Evolutionary conservation across 35 echinoderm and acorn worm genomes (phyloP).

Genomic region (Chiridota heheva): DNA sequence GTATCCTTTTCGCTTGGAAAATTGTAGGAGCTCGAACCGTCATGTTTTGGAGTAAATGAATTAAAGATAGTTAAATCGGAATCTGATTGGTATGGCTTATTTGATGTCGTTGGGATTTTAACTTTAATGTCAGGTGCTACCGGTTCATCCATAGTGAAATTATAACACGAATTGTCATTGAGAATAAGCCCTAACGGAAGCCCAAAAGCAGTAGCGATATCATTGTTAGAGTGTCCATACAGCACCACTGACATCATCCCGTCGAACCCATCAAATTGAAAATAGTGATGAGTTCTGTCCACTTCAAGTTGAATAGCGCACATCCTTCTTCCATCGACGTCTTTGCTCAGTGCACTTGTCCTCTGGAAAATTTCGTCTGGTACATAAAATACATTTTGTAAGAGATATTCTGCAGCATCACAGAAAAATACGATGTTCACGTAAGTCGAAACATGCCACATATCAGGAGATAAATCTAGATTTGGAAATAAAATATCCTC

Average conservation of each 20-base stretch:
- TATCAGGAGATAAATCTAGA: conserved; percentile 37
- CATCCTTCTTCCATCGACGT: conserved; percentile 43
- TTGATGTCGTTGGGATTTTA: too few species aligned
- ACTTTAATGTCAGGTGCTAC: not conserved
- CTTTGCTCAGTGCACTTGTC: conserved; percentile 22
- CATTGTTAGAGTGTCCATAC: conserved; percentile 57
- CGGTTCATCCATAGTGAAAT: not conserved
- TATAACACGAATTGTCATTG: conserved; percentile 55
- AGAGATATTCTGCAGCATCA: conserved; percentile 40
- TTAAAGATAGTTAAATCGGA: too few species aligned
- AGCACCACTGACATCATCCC: conserved; percentile 45
- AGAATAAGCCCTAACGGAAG: conserved; percentile 78
- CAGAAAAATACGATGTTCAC: conserved; percentile 78
- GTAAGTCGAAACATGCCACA: conserved; percentile 26
- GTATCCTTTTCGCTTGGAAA: too few species aligned
- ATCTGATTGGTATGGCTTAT: too few species aligned
- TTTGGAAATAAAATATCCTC: conserved; percentile 54
- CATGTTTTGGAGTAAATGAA: too few species aligned
- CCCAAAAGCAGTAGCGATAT: conserved; percentile 63
- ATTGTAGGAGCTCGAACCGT: too few species aligned
- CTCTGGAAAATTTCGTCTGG: conserved; percentile 52
- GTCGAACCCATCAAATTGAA: conserved; percentile 8
- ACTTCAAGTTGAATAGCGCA: conserved; percentile 69
- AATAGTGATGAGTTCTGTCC: conserved; percentile 52
- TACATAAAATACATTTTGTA: conserved; percentile 85